Percentiles rank a stretch among this genome's conserved stretches.
Conservation (phyloP, 2,888 invertebrate genomes). For the Cheilosia variabilis region DNA sequence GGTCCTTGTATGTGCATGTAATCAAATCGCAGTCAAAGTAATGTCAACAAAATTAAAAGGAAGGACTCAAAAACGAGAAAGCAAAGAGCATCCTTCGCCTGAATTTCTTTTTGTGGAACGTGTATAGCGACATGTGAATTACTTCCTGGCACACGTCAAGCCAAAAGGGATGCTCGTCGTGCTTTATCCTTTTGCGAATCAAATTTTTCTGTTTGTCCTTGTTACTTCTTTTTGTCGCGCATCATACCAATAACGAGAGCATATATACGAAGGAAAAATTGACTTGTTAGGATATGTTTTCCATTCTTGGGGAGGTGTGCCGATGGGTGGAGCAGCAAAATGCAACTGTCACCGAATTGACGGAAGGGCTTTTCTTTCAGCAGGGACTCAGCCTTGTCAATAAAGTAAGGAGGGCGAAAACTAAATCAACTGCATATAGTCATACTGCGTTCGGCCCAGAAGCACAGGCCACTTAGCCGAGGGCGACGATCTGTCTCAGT, state of each 20-base stretch:
- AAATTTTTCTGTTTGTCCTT: slow-evolving; percentile 30
- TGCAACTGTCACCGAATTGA: slow-evolving; percentile 29
- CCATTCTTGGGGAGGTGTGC: background rate
- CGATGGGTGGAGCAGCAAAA: slow-evolving; percentile 9
- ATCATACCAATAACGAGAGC: background rate
- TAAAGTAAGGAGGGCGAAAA: slow-evolving; percentile 17
- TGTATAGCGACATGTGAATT: slow-evolving; percentile 55
- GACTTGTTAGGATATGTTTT: slow-evolving; percentile 29
- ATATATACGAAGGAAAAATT: background rate
- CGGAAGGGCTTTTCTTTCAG: background rate
- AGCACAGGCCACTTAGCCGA: background rate
- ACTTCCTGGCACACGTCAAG: slow-evolving; percentile 65
- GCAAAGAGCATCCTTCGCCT: slow-evolving; percentile 60
- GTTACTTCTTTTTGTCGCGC: slow-evolving; percentile 29
- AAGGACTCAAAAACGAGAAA: slow-evolving; percentile 57
- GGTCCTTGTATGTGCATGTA: slow-evolving; percentile 63
- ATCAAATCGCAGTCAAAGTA: slow-evolving; percentile 74
- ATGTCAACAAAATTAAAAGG: slow-evolving; percentile 72
- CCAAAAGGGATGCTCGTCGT: slow-evolving; percentile 40
- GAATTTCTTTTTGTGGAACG: slow-evolving; percentile 25
- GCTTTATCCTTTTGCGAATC: slow-evolving; percentile 57
- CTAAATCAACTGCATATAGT: background rate
- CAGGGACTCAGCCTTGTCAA: background rate
- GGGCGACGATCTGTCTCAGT: slow-evolving; percentile 24
- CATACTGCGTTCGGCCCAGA: too few species aligned